Conservation (phyloP, 2,888 invertebrate species). For the Xanthia icteritia region DNA sequence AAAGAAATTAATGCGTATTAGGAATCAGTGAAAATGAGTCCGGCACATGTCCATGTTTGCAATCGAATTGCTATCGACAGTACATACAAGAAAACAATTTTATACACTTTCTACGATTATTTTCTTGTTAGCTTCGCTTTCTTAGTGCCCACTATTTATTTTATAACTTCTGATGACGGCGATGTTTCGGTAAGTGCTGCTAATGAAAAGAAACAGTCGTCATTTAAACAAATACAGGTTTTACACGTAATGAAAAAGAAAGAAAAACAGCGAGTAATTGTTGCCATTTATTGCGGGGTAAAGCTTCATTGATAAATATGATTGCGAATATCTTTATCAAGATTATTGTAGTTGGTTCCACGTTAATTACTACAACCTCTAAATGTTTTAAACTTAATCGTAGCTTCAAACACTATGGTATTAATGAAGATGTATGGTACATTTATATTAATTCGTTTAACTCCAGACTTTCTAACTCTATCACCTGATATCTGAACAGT, state of each 20-base stretch:
- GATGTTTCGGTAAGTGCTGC: constrained; percentile 58
- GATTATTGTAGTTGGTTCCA: neutral
- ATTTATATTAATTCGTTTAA: constrained; percentile 20
- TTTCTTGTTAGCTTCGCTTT: constrained; percentile 86
- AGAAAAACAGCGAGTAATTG: constrained; percentile 23
- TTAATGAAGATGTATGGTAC: constrained; percentile 34
- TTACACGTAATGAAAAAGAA: constrained; percentile 35
- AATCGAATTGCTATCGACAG: constrained; percentile 67
- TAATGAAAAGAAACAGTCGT: constrained; percentile 61
- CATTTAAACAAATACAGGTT: constrained; percentile 48
- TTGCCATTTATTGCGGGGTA: constrained; percentile 30
- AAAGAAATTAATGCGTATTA: constrained; percentile 32
- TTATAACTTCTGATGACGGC: constrained; percentile 76
- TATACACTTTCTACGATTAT: constrained; percentile 85
- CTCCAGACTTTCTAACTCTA: constrained; percentile 21
- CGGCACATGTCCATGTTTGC: constrained; percentile 54
- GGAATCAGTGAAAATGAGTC: constrained; percentile 41
- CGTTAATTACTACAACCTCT: neutral
- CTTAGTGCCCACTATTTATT: constrained; percentile 78
- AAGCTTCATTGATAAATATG: neutral
- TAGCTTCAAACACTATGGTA: neutral
- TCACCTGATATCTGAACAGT: constrained; percentile 41
- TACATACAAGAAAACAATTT: constrained; percentile 81
- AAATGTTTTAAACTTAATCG: constrained; percentile 1
- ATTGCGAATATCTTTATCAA: neutral